phyloP scores from a whole-genome alignment of 2,113 vertebrate genomes.

The Progne subis region DNA sequence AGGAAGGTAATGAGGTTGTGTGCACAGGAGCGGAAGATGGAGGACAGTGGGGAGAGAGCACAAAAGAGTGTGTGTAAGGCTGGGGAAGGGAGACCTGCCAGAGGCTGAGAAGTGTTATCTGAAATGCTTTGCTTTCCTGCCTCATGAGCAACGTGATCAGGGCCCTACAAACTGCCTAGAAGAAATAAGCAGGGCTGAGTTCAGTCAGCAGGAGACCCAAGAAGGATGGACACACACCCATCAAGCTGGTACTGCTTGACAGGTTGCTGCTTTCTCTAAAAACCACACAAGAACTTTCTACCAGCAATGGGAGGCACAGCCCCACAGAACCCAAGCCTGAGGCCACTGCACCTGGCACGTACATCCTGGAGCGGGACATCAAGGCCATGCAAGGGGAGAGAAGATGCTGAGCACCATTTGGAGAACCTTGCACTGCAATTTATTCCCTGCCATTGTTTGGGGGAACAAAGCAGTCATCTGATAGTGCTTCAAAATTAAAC shows the following conservation, averaged over 20 bases:
- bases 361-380: not conserved
- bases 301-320: not conserved
- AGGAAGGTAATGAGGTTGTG: not conserved
- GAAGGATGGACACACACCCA: not conserved
- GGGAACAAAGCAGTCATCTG: conserved; percentile 45
- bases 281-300: not conserved
- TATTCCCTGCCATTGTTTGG: conserved; percentile 16
- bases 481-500: not conserved
- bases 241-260: not conserved
- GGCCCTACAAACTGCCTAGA: not conserved
- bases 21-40: not conserved
- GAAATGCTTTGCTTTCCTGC: not conserved
- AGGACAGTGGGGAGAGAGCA: not conserved
- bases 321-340: rapidly evolving
- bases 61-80: not conserved
- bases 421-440: not conserved
- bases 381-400: not conserved
- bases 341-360: not conserved
- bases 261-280: not conserved
- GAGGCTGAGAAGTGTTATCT: not conserved
- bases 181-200: not conserved
- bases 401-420: not conserved
- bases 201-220: rapidly evolving
- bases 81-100: not conserved
- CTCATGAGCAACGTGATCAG: not conserved